Percentiles rank a stretch among this genome's conserved stretches.
phyloP scores from a whole-genome alignment of 53 echinoderm and acorn worm genomes.

The Luidia sarsii region DNA sequence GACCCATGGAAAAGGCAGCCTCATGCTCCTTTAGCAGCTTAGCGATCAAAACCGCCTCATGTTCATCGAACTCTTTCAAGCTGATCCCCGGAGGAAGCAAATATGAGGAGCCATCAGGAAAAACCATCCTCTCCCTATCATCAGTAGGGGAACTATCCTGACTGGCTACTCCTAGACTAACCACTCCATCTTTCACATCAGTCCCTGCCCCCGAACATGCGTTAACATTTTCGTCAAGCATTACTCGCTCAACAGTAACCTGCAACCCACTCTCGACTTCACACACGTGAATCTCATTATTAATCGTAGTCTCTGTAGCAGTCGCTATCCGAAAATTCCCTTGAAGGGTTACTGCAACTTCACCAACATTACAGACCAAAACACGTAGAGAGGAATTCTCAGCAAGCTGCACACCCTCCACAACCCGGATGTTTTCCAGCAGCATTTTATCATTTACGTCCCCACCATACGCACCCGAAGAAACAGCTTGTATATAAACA shows the following conservation, averaged over 20 bases:
- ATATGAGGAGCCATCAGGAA: conserved; percentile 5
- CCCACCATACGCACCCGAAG: neutral
- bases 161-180: neutral
- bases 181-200: neutral
- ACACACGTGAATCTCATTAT: conserved; percentile 8
- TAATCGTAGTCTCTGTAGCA: neutral
- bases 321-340: neutral
- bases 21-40: conserved; percentile 3
- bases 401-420: conserved; percentile 6
- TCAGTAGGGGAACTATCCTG: neutral
- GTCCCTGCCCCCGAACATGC: neutral
- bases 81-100: conserved; percentile 6
- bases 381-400: conserved; percentile 3
- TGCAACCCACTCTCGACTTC: neutral
- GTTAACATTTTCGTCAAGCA: neutral
- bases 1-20: conserved; percentile 47
- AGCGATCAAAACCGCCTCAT: neutral
- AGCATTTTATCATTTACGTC: neutral
- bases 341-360: neutral
- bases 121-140: neutral
- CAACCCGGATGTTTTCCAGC: neutral
- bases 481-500: neutral
- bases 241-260: conserved; percentile 5
- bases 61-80: neutral
- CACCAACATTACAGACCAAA: neutral